Percentiles rank a stretch among this genome's conserved stretches.
Conservation (phyloP, 2,113 vertebrate genomes). For the Limanda limanda region DNA sequence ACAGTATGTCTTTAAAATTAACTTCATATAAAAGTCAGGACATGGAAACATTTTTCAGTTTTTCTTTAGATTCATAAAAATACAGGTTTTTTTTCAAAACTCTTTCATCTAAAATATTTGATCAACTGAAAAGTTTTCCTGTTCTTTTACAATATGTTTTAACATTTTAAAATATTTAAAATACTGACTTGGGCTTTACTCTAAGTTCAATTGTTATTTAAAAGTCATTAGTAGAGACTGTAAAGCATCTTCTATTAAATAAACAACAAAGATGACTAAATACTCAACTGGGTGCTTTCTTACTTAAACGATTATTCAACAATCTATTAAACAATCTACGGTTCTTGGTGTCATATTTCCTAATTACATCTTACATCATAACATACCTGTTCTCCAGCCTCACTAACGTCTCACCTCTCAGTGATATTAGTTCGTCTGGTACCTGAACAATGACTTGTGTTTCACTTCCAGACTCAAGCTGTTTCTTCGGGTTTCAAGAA, state of each 20-base stretch:
- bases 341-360: no score
- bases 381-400: background rate
- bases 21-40: background rate
- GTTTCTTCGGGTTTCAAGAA: slow-evolving; percentile 42
- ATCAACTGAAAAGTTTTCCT: no score
- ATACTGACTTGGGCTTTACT: no score
- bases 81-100: no score
- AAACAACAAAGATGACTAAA: background rate
- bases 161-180: no score
- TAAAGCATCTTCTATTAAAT: background rate
- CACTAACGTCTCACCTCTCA: background rate
- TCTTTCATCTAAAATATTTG: no score
- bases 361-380: background rate
- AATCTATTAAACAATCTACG: no score
- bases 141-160: no score
- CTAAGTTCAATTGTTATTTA: no score
- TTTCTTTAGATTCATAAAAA: background rate
- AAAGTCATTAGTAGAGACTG: background rate
- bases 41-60: background rate
- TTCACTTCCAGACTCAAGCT: slow-evolving; percentile 37
- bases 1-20: background rate
- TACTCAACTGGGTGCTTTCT: no score
- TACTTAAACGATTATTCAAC: background rate
- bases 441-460: slow-evolving; percentile 4
- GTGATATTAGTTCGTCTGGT: background rate